Evolutionary conservation across 2,113 vertebrate species (phyloP), one percentile per base, ranked within the genome.

Genomic region (Paraplagusia blochii): DNA sequence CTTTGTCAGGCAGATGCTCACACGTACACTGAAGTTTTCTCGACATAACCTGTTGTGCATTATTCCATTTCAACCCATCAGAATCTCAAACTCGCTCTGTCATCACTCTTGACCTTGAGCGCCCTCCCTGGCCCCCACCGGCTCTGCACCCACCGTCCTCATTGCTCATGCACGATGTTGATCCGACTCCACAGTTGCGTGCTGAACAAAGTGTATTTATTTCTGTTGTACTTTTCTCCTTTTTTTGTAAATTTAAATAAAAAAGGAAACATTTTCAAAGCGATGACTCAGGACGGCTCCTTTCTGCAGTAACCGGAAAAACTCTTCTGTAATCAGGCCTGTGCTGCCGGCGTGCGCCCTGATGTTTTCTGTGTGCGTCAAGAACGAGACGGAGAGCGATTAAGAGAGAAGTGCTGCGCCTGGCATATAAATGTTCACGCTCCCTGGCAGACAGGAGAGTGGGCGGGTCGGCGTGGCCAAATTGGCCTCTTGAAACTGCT

Each of bases 241-340:
- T 90, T 89, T 90, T 90, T 90, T 89, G 85, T 89, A 91, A 85
- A 88, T 88, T 88, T 87, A 72, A 90, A 89, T 90, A 90, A 91
- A 90, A 88, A 86, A 85, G 48, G 43, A 43, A 78, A 84, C 58
- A 81, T 79, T 87, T 89, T 89, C 63, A 82, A 88, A 83, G 66
- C 74, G 63, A 77, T 77, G 76, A 76, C 68, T 69, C 53, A 66
- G 52, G 33, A 50, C 15, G 63, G 49, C 38, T 69, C 42, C 61
- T 68, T 71, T 34, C 17, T 43, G 11, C 64, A 14, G 55, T 52
- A 68, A 70, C 36, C 18, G 0, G 22, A 66, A 51, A 29, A 29
- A 68, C n/a, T 60, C 75, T 19, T 15, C 63, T 51, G 55, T 76
- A 72, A 83, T 81, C 75, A 76, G 44, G 49, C 51, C 44, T 63